Evolutionary conservation across 2,113 vertebrate genomes (phyloP).

Genomic region (Chloroceryle aenea): DNA sequence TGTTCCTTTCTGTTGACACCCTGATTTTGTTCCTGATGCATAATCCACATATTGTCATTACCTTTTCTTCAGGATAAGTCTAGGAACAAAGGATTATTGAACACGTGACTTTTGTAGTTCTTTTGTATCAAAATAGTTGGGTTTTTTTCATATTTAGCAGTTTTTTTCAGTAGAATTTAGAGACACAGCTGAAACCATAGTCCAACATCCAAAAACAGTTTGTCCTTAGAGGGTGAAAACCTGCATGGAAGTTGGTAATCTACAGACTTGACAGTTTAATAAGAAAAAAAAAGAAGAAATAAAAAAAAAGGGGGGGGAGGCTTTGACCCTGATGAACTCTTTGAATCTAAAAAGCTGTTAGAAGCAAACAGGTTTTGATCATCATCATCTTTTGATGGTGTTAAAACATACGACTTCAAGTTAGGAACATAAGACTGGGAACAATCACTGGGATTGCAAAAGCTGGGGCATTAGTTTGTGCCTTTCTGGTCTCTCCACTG

Average conservation of each 20-base stretch:
- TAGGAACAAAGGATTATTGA: neutral
- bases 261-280: neutral
- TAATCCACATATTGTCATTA: neutral
- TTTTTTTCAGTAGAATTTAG: neutral
- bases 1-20: neutral
- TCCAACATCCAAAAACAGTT: neutral
- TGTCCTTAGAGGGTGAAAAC: neutral
- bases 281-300: neutral
- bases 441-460: neutral
- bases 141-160: neutral
- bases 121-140: neutral
- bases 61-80: neutral
- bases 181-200: neutral
- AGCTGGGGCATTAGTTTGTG: neutral
- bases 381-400: neutral
- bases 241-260: neutral
- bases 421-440: neutral
- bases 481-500: neutral
- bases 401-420: neutral
- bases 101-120: neutral
- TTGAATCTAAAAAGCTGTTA: neutral
- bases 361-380: conserved; percentile 14
- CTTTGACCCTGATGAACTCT: neutral
- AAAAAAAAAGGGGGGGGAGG: neutral
- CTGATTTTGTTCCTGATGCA: neutral